Base-by-base conservation (phyloP, 30 jellyfish, hydroid and myxozoan species). In the Cassiopea andromeda region DNA sequence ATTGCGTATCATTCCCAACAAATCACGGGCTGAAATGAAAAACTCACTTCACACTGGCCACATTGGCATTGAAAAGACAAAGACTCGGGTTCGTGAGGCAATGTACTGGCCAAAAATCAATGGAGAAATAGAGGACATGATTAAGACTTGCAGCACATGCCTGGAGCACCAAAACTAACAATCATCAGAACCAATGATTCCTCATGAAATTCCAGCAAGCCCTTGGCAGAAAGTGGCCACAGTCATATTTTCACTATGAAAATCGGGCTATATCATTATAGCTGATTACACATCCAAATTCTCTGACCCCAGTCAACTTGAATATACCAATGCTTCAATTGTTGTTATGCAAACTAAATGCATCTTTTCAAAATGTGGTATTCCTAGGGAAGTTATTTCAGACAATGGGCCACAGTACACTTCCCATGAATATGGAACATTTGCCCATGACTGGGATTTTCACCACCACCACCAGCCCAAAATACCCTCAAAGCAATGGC, bases 251-350 rank as follows among this genome's bases (percentile, higher is more conserved):
- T 43, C 82, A n/a, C 75, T 80, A 48, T 2, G 88, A 10, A 79
- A 79, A 58, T 54, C 57, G 54, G 88, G 48, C 78, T 84, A 49
- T 44, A 73, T 84, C 59, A 70, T 84, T 49, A 68, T 88, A 47
- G 92, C 83, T 67, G 95, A 88, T 60, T 88, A 80, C 92, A 88
- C 91, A 1, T 64, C 95, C 2, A 88, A 88, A 64, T 88, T 78
- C 87, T 88, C 79, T 50, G 87, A 79, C 87, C 74, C 80, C 93
- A 60, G 89, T 49, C 87, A 78, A 79, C 87, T 80, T 44, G 89
- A 60, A 61, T 73, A 77, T 69, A 67, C 84, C 18, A 72, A 87
- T 27, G 85, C 78, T 18, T 72, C 89, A 12, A 76, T 91, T 12
- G 85, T 87, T 5, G 81, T 87, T 0, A 46, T 61, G 77, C 90